Evolutionary conservation across 2,113 vertebrate genomes (phyloP).

Genomic region (Triplophysa tibetana): DNA sequence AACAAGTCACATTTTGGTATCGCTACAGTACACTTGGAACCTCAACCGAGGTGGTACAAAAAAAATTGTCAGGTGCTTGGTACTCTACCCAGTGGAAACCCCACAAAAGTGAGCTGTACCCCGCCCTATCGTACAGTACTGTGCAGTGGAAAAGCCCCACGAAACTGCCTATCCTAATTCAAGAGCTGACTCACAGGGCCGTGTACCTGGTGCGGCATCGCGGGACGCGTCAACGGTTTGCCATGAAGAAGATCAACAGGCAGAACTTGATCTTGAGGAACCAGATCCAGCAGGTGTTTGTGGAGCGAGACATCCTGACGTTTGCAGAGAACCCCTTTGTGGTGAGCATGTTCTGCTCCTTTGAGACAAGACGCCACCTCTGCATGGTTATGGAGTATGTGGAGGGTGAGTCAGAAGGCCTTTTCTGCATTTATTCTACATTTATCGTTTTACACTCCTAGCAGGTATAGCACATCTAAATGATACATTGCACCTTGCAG

Average conservation of each 20-base stretch:
- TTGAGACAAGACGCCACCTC: conserved; percentile 89
- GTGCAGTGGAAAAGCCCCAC: too few species aligned
- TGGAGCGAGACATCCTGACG: conserved; percentile 95
- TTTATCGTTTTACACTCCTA: background rate
- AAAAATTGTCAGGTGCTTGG: too few species aligned
- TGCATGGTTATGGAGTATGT: conserved; percentile 99
- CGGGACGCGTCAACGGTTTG: conserved; percentile 88
- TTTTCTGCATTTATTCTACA: background rate
- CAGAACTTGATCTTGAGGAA: conserved; percentile 94
- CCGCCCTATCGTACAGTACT: too few species aligned
- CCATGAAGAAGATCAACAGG: conserved; percentile 97
- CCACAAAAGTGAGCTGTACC: too few species aligned
- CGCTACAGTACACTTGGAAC: too few species aligned
- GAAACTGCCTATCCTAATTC: background rate
- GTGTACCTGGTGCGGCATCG: conserved; percentile 92
- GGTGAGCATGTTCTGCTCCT: conserved; percentile 97
- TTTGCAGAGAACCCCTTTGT: conserved; percentile 97
- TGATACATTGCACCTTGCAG: conserved; percentile 61
- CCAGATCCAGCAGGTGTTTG: conserved; percentile 97
- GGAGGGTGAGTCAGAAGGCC: conserved; percentile 78
- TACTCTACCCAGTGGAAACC: too few species aligned
- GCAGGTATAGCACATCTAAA: background rate
- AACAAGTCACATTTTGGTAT: too few species aligned
- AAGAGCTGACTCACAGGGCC: conserved; percentile 68
- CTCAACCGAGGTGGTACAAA: too few species aligned